phyloP scores from a whole-genome alignment of 1,140 invertebrate genomes.

The Laupala kohalensis region DNA sequence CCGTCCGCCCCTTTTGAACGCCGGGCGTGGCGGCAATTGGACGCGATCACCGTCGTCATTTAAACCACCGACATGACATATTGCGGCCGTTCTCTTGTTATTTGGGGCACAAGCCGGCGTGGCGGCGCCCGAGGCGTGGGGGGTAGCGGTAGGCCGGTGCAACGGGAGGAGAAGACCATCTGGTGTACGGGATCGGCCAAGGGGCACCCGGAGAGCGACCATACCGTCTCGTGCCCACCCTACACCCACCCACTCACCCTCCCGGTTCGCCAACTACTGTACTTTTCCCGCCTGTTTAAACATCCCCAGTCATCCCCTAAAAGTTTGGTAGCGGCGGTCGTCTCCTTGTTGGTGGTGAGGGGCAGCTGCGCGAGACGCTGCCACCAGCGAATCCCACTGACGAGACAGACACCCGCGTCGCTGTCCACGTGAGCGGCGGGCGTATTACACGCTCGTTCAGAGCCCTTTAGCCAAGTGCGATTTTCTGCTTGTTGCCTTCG shows the following conservation, averaged over 20 bases:
- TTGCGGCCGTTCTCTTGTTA: neutral
- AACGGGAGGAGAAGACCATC: neutral
- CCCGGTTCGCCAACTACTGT: neutral
- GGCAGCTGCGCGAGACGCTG: neutral
- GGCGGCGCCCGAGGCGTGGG: too few species aligned
- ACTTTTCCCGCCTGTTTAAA: neutral
- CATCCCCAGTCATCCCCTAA: neutral
- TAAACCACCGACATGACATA: neutral
- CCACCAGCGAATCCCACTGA: too few species aligned
- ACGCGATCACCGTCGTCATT: too few species aligned
- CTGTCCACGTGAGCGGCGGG: too few species aligned
- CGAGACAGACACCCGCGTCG: too few species aligned
- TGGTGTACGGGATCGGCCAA: neutral
- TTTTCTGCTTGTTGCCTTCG: neutral
- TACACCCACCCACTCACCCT: too few species aligned
- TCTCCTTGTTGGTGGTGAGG: neutral
- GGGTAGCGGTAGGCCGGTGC: neutral
- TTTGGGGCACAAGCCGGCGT: neutral
- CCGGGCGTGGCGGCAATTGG: too few species aligned
- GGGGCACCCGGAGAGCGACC: neutral
- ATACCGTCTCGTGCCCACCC: neutral
- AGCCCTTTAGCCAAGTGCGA: neutral
- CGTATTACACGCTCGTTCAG: neutral
- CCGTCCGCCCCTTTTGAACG: too few species aligned
- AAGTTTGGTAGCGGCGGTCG: neutral